These are phyloP conservation scores for Erannis defoliaria DNA, from an alignment of 2,888 invertebrate genomes.

Conservation along the genomic window DNA sequence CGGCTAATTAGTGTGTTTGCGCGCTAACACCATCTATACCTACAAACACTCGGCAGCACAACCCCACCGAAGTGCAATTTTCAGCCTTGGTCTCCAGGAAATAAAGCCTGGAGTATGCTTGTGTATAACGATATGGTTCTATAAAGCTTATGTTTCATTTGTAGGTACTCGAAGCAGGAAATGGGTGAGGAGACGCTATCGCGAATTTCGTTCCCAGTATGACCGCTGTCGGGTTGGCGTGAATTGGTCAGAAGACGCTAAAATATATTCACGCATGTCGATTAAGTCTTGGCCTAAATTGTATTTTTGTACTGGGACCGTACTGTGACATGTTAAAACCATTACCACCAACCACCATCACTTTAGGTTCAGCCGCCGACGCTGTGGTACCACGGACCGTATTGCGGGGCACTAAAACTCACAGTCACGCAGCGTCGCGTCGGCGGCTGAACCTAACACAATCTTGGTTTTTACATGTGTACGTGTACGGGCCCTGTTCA, in stretches of 20 bases:
- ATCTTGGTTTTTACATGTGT: too few relatives aligned
- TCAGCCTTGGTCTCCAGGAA: background rate
- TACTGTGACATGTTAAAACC: too few relatives aligned
- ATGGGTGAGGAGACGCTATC: conserved; percentile 64
- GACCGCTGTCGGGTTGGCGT: conserved; percentile 37
- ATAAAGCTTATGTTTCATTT: conserved; percentile 38
- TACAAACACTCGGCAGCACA: conserved; percentile 2
- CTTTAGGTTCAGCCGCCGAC: too few relatives aligned
- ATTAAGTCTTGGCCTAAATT: too few relatives aligned
- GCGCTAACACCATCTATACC: conserved; percentile 45
- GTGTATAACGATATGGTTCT: conserved; percentile 14
- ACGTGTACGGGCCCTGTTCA: too few relatives aligned
- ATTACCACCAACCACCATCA: too few relatives aligned
- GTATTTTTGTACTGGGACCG: too few relatives aligned
- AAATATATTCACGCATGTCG: background rate
- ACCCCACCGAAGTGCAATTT: conserved; percentile 2
- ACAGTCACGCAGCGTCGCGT: too few relatives aligned
- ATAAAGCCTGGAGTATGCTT: conserved; percentile 3
- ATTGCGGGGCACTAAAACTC: too few relatives aligned
- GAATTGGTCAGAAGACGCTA: conserved; percentile 35
- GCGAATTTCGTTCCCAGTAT: conserved; percentile 63
- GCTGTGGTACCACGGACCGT: too few relatives aligned
- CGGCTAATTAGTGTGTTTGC: conserved; percentile 67
- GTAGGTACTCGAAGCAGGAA: conserved; percentile 63
- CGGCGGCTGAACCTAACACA: too few relatives aligned